Evolutionary conservation across 2,113 vertebrate species (phyloP), one percentile per base, ranked within the genome.

Genomic region (Pituophis catenifer): DNA sequence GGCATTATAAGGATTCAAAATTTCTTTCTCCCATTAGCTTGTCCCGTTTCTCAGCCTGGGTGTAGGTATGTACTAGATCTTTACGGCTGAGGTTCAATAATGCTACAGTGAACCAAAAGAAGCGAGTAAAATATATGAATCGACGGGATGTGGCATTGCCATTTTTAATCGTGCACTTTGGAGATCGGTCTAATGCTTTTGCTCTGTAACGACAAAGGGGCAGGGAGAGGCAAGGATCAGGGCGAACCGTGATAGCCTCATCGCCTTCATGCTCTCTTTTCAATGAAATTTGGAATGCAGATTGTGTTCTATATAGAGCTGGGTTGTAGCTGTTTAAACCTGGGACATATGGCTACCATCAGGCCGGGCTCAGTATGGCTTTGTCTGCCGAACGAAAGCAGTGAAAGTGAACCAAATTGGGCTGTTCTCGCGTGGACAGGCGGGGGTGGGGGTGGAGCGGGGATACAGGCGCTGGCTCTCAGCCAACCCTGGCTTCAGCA

Each of bases 401-500:
- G 94, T 0, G 0, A 91, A 95, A 94, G 89, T 94, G 92, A 95
- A 95, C 93, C 91, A 95, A 97, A 95, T 29, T 86, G 95, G 94
- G 95, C 54, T 92, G 94, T 0, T 5, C 93, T 94, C 92, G 24
- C 8, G 17, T 0, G 89, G 90, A 90, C 94, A n/a, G 0, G 94
- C 38, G 1, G 52, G 52, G 52, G 52, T 1, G 52, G 1, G 52
- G 9, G 52, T 10, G 52, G 52, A 9, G 52, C 10, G 13, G 53
- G 54, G 85, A 5, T 0, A 1, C 0, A 81, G 92, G 89, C 92
- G 81, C 94, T 97, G 97, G 96, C 97, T 95, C n/a, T 85, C 95
- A 96, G 97, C 97, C 96, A 97, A 89, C 89, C 70, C 88, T 91
- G 93, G 95, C 95, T 94, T 96, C 86, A 0, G 38, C 94, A 1